phyloP scores from a whole-genome alignment of 2,888 invertebrate genomes.

The Drosophila leonis region DNA sequence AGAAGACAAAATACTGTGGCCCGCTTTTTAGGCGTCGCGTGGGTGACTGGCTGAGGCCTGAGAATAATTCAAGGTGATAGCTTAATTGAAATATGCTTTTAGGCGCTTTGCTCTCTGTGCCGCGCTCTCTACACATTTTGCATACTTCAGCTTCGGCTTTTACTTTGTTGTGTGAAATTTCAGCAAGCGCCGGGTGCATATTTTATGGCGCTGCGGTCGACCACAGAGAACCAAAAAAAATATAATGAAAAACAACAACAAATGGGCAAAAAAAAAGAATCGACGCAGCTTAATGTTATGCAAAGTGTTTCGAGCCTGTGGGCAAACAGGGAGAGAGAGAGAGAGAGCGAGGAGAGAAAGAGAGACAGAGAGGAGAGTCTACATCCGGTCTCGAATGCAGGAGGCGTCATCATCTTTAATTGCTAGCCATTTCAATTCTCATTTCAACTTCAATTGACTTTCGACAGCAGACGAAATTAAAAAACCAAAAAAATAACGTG shows the following conservation, averaged over 20 bases:
- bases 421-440: slow-evolving; percentile 76
- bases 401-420: slow-evolving; percentile 72
- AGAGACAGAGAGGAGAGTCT: slow-evolving; percentile 12
- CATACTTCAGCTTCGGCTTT: slow-evolving; percentile 58
- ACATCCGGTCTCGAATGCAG: slow-evolving; percentile 37
- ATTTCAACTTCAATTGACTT: slow-evolving; percentile 76
- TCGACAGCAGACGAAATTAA: slow-evolving; percentile 64
- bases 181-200: slow-evolving; percentile 64
- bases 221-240: slow-evolving; percentile 51
- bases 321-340: slow-evolving; percentile 32
- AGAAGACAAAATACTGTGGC: slow-evolving; percentile 40
- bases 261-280: slow-evolving; percentile 31
- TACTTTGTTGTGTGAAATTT: slow-evolving; percentile 67
- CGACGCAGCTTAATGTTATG: slow-evolving; percentile 73
- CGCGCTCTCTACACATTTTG: slow-evolving; percentile 51
- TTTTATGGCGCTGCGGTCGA: slow-evolving; percentile 72
- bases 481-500: slow-evolving; percentile 6
- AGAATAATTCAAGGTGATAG: slow-evolving; percentile 84
- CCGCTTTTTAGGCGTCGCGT: slow-evolving; percentile 60
- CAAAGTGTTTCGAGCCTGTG: slow-evolving; percentile 78
- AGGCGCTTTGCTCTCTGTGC: slow-evolving; percentile 71
- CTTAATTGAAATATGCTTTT: slow-evolving; percentile 85
- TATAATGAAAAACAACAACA: slow-evolving; percentile 37
- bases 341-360: background rate
- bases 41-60: slow-evolving; percentile 54